Evolutionary conservation across 2,797 vertebrate genomes (phyloP).

Genomic region (Acanthiza pusilla): DNA sequence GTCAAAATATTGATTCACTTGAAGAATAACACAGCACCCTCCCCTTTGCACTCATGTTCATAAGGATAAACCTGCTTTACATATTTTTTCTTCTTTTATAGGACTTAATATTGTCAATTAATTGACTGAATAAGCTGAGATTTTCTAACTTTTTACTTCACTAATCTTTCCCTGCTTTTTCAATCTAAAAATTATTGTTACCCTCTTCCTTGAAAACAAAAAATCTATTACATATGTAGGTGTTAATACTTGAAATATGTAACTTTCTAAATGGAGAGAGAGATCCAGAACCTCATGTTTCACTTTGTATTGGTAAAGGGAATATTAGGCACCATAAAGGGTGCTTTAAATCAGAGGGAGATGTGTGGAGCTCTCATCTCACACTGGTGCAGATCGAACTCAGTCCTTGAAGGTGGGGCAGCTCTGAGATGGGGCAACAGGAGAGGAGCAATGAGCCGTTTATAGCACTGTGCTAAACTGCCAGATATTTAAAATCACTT

Average conservation of each 20-base stretch:
- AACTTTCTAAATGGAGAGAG: not conserved
- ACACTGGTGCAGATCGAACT: not conserved
- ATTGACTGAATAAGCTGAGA: not conserved
- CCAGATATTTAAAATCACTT: not conserved
- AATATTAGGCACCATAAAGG: not conserved
- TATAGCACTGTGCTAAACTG: not conserved
- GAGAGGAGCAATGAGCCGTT: not conserved
- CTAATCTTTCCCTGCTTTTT: not conserved
- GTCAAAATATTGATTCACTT: slow-evolving; percentile 74
- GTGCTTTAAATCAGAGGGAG: not conserved
- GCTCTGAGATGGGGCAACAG: not conserved
- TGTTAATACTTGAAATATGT: not conserved
- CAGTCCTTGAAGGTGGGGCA: not conserved
- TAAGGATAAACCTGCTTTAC: not conserved
- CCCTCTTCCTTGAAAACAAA: not conserved
- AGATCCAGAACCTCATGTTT: not conserved
- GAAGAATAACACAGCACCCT: not conserved
- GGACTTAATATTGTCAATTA: not conserved
- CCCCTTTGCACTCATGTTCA: not conserved
- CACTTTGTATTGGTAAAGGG: not conserved
- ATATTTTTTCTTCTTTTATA: not conserved
- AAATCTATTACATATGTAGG: not conserved
- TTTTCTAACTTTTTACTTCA: not conserved
- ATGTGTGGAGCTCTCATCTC: accelerated
- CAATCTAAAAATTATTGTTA: not conserved